phyloP scores from a whole-genome alignment of 2,888 invertebrate genomes.

The Anthophora plumipes region DNA sequence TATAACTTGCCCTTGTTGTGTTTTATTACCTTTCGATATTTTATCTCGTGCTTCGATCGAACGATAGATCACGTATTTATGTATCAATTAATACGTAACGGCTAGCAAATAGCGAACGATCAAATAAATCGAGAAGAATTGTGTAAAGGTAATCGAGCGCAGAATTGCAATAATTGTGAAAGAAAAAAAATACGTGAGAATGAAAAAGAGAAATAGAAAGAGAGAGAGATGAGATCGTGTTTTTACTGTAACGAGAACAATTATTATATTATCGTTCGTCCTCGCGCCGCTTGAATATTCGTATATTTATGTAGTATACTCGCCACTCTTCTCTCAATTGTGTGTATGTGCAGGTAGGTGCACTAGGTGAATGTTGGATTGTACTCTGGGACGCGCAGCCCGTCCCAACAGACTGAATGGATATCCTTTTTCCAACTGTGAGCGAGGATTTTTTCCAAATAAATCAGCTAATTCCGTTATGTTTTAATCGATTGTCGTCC shows the following conservation, averaged over 20 bases:
- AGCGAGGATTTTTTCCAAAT: slow-evolving; percentile 63
- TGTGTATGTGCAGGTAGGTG: slow-evolving; percentile 14
- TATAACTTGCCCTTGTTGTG: slow-evolving; percentile 83
- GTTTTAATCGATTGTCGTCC: slow-evolving; percentile 57
- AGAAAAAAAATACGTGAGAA: neutral
- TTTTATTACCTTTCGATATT: slow-evolving; percentile 82
- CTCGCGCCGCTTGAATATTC: slow-evolving; percentile 57
- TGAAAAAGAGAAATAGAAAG: neutral
- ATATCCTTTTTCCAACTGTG: slow-evolving; percentile 52
- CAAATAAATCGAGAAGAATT: neutral
- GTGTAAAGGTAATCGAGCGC: neutral
- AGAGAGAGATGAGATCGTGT: slow-evolving; percentile 9
- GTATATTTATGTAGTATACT: slow-evolving; percentile 61
- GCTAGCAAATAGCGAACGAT: slow-evolving; percentile 35
- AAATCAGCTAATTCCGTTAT: slow-evolving; percentile 70
- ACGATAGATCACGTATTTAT: slow-evolving; percentile 76
- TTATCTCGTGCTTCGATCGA: slow-evolving; percentile 82
- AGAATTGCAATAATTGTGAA: neutral
- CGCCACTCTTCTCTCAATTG: slow-evolving; percentile 33
- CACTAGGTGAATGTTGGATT: slow-evolving; percentile 48
- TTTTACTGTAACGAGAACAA: slow-evolving; percentile 47
- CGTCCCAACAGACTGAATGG: slow-evolving; percentile 57
- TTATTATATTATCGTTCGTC: slow-evolving; percentile 47
- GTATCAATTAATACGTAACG: slow-evolving; percentile 65
- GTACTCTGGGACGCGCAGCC: slow-evolving; percentile 28